Conservation (phyloP, 2,888 invertebrate genomes). For the Drosophila recens region DNA sequence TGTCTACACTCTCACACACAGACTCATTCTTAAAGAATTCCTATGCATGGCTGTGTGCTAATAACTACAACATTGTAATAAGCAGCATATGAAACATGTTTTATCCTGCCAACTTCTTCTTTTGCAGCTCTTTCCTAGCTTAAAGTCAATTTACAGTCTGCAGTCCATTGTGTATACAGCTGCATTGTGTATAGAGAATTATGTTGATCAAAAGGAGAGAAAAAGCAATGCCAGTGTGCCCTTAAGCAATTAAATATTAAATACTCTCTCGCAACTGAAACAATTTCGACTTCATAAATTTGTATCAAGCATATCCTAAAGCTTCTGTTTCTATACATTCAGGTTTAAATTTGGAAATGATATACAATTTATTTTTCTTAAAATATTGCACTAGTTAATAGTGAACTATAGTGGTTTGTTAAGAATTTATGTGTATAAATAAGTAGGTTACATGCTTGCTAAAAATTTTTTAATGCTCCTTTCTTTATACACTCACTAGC, state of each 20-base stretch:
- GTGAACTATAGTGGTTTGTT: too few relatives aligned
- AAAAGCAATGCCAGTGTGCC: constrained; percentile 6
- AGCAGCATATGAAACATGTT: constrained; percentile 38
- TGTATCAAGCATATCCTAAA: too few relatives aligned
- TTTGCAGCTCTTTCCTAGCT: constrained; percentile 19
- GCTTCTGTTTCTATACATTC: too few relatives aligned
- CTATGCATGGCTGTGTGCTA: constrained; percentile 24
- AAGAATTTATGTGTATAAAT: too few relatives aligned
- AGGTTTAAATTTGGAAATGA: too few relatives aligned
- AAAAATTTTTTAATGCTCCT: background rate
- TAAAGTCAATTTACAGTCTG: constrained; percentile 54
- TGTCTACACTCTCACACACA: constrained; percentile 30
- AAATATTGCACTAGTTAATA: too few relatives aligned
- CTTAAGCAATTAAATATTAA: background rate
- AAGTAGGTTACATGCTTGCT: too few relatives aligned
- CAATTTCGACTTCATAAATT: background rate
- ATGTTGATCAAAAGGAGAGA: constrained; percentile 44
- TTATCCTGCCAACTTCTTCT: constrained; percentile 26
- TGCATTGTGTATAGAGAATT: constrained; percentile 52
- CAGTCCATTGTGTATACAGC: constrained; percentile 51
- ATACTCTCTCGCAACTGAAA: constrained; percentile 19
- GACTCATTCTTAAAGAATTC: constrained; percentile 17
- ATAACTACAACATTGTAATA: constrained; percentile 42
- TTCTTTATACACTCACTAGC: background rate
- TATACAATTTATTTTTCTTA: too few relatives aligned